phyloP scores from a whole-genome alignment of 2,888 invertebrate species.

The Lydus trimaculatus region DNA sequence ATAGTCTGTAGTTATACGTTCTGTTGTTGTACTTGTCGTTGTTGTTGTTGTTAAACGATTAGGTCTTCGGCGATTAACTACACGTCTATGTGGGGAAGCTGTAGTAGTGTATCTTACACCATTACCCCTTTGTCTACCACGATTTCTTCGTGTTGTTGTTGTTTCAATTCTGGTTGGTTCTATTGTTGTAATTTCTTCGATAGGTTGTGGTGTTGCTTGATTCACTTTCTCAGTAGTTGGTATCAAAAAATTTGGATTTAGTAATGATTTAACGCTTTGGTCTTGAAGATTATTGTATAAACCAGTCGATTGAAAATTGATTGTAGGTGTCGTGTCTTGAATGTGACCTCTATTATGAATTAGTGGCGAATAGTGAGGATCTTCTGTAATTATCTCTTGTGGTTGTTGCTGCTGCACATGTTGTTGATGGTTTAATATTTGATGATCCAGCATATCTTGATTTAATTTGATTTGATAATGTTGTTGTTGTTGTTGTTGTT shows the following conservation, averaged over 20 bases:
- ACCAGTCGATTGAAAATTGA: slow-evolving; percentile 67
- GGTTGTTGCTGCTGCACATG: slow-evolving; percentile 45
- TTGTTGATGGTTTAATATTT: slow-evolving; percentile 22
- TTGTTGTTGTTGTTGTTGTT: slow-evolving; percentile 4
- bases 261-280: slow-evolving; percentile 54
- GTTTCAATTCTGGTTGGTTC: slow-evolving; percentile 58
- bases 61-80: slow-evolving; percentile 60
- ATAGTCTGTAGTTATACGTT: slow-evolving; percentile 33
- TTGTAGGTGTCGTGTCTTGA: slow-evolving; percentile 46
- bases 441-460: slow-evolving; percentile 35
- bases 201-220: slow-evolving; percentile 11
- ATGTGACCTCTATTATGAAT: slow-evolving; percentile 44
- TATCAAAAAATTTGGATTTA: slow-evolving; percentile 52
- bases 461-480: slow-evolving; percentile 30
- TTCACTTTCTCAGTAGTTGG: slow-evolving; percentile 45
- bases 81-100: slow-evolving; percentile 53
- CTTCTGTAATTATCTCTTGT: slow-evolving; percentile 33
- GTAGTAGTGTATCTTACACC: slow-evolving; percentile 55
- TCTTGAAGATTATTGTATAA: slow-evolving; percentile 69
- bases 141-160: slow-evolving; percentile 59
- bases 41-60: slow-evolving; percentile 39
- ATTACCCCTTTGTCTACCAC: slow-evolving; percentile 63
- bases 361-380: slow-evolving; percentile 27
- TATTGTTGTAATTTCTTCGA: slow-evolving; percentile 52
- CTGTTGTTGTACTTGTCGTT: slow-evolving; percentile 34